phyloP scores from a whole-genome alignment of 2,888 invertebrate genomes.

The Hyalella azteca region DNA sequence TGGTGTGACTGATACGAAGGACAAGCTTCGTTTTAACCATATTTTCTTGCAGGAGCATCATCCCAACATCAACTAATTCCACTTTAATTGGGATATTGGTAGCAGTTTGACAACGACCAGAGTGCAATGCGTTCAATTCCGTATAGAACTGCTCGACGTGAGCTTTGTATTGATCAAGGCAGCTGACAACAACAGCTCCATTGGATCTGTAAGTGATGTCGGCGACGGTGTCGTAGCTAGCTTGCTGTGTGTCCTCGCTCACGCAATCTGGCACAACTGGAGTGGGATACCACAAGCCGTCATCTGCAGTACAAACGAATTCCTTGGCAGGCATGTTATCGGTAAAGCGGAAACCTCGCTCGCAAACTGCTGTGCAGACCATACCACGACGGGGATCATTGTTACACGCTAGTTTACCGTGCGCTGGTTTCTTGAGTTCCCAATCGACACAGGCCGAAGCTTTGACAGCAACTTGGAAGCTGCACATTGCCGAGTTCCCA shows the following conservation, averaged over 20 bases:
- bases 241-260: constrained; percentile 87
- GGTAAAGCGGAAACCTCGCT: constrained; percentile 85
- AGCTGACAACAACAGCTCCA: constrained; percentile 84
- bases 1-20: constrained; percentile 82
- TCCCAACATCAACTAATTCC: constrained; percentile 60
- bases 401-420: constrained; percentile 85
- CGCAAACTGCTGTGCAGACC: constrained; percentile 88
- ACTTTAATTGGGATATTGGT: constrained; percentile 70
- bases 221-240: constrained; percentile 89
- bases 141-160: constrained; percentile 76
- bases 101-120: constrained; percentile 90
- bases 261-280: constrained; percentile 94
- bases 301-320: constrained; percentile 76
- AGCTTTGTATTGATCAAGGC: constrained; percentile 77
- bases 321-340: constrained; percentile 88
- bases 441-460: constrained; percentile 93
- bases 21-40: constrained; percentile 86
- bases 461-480: constrained; percentile 92
- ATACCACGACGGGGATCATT: constrained; percentile 71
- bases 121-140: constrained; percentile 79
- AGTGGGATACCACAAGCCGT: constrained; percentile 82
- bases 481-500: constrained; percentile 86
- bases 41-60: constrained; percentile 67
- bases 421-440: constrained; percentile 87
- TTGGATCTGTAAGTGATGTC: constrained; percentile 86